Conservation (phyloP, 1,140 invertebrate species). For the Limonius californicus region DNA sequence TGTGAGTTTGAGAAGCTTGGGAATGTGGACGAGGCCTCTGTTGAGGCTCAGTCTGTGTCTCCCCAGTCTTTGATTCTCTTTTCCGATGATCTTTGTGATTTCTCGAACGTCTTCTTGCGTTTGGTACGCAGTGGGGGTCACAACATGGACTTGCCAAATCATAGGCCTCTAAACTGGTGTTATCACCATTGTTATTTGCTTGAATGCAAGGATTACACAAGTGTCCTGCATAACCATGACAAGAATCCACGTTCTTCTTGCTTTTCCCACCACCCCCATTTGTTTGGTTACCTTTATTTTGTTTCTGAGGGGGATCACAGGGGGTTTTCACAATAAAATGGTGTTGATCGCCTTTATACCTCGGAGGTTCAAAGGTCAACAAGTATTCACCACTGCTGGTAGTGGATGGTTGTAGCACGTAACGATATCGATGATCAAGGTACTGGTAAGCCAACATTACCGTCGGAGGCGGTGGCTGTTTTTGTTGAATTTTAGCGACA, state of each 20-base stretch:
- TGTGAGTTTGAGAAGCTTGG: slow-evolving; percentile 43
- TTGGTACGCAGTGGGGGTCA: slow-evolving; percentile 76
- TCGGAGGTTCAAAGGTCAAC: slow-evolving; percentile 61
- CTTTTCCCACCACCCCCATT: slow-evolving; percentile 47
- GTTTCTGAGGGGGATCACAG: slow-evolving; percentile 48
- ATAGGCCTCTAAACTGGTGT: slow-evolving; percentile 74
- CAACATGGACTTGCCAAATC: slow-evolving; percentile 80
- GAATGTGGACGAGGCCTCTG: slow-evolving; percentile 47
- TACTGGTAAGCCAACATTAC: slow-evolving; percentile 66
- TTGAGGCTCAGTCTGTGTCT: slow-evolving; percentile 46
- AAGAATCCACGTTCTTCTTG: slow-evolving; percentile 37
- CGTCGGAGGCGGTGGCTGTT: slow-evolving; percentile 48
- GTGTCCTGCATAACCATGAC: slow-evolving; percentile 50
- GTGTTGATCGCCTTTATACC: slow-evolving; percentile 56
- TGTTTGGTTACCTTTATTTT: slow-evolving; percentile 47
- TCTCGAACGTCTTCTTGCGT: slow-evolving; percentile 58
- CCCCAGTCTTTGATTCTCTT: slow-evolving; percentile 56
- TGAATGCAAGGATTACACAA: slow-evolving; percentile 73
- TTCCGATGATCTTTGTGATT: slow-evolving; percentile 59
- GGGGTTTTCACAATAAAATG: slow-evolving; percentile 62
- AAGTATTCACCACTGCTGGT: slow-evolving; percentile 62
- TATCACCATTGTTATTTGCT: slow-evolving; percentile 60
- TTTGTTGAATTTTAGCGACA: slow-evolving; percentile 56
- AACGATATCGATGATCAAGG: slow-evolving; percentile 63
- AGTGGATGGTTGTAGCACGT: slow-evolving; percentile 58